Conservation (phyloP, 2,797 vertebrate genomes). For the Malurus splendens region DNA sequence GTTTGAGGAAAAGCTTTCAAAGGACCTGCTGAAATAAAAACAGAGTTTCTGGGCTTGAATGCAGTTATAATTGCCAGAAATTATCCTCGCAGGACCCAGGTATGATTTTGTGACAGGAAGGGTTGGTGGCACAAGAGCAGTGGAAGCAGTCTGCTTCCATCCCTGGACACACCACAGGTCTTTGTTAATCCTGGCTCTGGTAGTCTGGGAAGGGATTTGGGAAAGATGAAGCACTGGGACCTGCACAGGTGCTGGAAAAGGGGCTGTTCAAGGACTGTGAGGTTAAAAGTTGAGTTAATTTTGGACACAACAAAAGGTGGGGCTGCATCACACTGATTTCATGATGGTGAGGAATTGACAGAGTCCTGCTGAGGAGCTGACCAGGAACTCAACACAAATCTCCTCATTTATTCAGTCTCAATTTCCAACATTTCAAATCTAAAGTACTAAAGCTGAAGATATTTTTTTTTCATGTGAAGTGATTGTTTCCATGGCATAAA, state of each 20-base stretch:
- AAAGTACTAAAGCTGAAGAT: background rate
- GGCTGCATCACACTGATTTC: accelerated
- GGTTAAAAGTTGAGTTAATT: background rate
- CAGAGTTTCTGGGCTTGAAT: background rate
- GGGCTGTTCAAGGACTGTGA: background rate
- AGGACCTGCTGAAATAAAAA: background rate
- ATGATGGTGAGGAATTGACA: background rate
- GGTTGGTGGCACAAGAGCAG: background rate
- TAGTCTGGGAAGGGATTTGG: background rate
- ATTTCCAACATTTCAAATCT: background rate
- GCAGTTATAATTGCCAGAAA: background rate
- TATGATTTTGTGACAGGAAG: background rate
- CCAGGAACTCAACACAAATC: background rate
- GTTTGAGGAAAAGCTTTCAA: background rate
- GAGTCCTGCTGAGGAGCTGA: background rate
- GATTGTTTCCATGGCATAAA: conserved; percentile 10
- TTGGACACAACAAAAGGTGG: background rate
- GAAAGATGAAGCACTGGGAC: background rate
- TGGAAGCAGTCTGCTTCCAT: background rate
- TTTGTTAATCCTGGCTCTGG: background rate
- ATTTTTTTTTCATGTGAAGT: background rate
- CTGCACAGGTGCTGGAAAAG: background rate
- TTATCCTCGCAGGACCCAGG: background rate
- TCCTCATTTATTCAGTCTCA: background rate
- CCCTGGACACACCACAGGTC: background rate